Percentiles rank a stretch among this genome's conserved stretches.
phyloP scores from a whole-genome alignment of 2,113 vertebrate species.

The Anhinga rufa region DNA sequence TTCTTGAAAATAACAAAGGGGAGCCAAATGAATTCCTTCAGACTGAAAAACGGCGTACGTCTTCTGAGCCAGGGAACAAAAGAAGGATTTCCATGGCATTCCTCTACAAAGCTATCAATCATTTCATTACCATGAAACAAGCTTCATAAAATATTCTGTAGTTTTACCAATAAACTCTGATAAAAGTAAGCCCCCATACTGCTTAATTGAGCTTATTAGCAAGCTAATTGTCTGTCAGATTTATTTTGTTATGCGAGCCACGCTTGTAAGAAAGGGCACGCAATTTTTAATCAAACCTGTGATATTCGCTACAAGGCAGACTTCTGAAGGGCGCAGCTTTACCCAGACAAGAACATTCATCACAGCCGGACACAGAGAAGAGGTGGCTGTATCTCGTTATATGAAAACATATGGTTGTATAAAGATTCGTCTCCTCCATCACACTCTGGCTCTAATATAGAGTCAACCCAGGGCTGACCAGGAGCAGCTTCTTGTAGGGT shows the following conservation, averaged over 20 bases:
- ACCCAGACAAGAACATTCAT: background rate
- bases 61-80: constrained; percentile 1
- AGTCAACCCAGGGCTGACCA: background rate
- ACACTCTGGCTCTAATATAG: background rate
- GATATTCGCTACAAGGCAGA: background rate
- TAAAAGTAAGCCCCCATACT: background rate
- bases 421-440: background rate
- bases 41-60: background rate
- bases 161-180: constrained; percentile 12
- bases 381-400: background rate
- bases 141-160: constrained; percentile 6
- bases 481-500: background rate
- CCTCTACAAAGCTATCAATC: background rate
- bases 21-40: background rate
- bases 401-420: background rate
- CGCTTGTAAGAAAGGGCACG: background rate
- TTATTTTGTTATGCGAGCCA: background rate
- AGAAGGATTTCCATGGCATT: constrained; percentile 4
- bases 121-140: background rate
- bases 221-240: background rate
- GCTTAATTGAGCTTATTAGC: constrained; percentile 36
- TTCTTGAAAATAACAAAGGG: background rate
- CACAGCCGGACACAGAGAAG: background rate
- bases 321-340: background rate
- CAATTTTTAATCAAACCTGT: constrained; percentile 13